Percentiles rank a stretch among this genome's conserved stretches.
These are phyloP conservation scores for Mellivora capensis DNA, from an alignment of 2,113 vertebrate genomes.

Conservation along the genomic window DNA sequence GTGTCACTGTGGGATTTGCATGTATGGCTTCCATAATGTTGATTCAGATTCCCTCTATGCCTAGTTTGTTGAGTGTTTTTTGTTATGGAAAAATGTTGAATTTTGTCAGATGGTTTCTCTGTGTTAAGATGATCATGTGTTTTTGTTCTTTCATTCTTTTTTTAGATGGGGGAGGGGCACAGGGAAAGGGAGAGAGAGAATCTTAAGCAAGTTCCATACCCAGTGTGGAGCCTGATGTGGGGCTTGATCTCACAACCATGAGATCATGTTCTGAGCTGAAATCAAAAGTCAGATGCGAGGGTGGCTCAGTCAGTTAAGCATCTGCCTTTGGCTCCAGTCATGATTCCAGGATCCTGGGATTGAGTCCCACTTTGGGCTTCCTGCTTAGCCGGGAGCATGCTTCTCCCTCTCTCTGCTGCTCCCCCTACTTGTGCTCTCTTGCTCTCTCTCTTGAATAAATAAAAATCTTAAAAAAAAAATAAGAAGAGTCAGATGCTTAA, in stretches of 20 bases:
- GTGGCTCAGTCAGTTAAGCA: too few species aligned
- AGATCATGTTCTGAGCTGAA: not conserved
- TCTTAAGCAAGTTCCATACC: not conserved
- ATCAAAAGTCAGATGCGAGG: too few species aligned
- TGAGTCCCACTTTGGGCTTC: too few species aligned
- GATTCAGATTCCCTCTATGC: not conserved
- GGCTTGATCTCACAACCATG: not conserved
- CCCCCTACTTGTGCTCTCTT: too few species aligned
- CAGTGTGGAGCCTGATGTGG: not conserved
- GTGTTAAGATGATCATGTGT: not conserved
- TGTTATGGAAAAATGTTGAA: not conserved
- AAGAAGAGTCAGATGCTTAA: not conserved
- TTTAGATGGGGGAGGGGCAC: too few species aligned
- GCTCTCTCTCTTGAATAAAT: too few species aligned
- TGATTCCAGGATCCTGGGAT: too few species aligned
- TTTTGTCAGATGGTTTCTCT: not conserved
- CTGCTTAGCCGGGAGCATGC: too few species aligned
- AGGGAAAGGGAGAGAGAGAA: not conserved
- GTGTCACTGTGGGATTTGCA: not conserved
- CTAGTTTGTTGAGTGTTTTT: not conserved
- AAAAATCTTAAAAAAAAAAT: too few species aligned
- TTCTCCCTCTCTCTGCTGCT: too few species aligned
- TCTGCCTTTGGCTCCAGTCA: too few species aligned
- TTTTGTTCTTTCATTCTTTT: not conserved
- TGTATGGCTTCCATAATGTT: not conserved